Conservation (phyloP, 2,113 vertebrate species). For the Scatophagus argus region DNA sequence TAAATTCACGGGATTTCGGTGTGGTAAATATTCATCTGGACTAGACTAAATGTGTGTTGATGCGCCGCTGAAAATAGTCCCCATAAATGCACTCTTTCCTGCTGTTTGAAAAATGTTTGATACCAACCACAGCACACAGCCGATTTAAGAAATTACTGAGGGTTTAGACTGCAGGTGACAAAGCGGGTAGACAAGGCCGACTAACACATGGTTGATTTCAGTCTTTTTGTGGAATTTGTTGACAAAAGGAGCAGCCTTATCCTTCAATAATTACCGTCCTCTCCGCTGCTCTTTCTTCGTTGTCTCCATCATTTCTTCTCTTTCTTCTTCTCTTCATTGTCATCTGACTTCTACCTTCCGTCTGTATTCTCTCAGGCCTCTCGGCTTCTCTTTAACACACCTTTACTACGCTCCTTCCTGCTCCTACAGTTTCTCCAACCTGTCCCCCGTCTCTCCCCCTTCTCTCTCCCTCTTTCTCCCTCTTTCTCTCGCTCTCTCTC, state of each 20-base stretch:
- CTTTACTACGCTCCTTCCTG: constrained; percentile 58
- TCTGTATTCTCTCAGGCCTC: constrained; percentile 50
- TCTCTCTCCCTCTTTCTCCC: constrained; percentile 20
- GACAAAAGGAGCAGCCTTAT: not conserved
- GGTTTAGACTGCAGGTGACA: not conserved
- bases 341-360: constrained; percentile 46
- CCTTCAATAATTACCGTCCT: constrained; percentile 17
- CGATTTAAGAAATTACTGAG: not conserved
- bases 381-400: constrained; percentile 60
- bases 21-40: not conserved
- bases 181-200: too few species aligned
- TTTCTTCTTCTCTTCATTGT: constrained; percentile 44
- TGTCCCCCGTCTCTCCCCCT: constrained; percentile 53
- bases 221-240: not conserved
- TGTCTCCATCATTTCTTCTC: constrained; percentile 15
- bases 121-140: not conserved
- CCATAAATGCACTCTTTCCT: not conserved
- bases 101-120: not conserved
- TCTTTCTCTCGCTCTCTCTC: constrained; percentile 32
- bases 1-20: not conserved
- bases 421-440: constrained; percentile 69
- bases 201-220: not conserved
- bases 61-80: not conserved
- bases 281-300: constrained; percentile 2
- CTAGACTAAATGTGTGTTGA: not conserved